Evolutionary conservation across 1,140 invertebrate genomes (phyloP).

Genomic region (Apolygus lucorum): DNA sequence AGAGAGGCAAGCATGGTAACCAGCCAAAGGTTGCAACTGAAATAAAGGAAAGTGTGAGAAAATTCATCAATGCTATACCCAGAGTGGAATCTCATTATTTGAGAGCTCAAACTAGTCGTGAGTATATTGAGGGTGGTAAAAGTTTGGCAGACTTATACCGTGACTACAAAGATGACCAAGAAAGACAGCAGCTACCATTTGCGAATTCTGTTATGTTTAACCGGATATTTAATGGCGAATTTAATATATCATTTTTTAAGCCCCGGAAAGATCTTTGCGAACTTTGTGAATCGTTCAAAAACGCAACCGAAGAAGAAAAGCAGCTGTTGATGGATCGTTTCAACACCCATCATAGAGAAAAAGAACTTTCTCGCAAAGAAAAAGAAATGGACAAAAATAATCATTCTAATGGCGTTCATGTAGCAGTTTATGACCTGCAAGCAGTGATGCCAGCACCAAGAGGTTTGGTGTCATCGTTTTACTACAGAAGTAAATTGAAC

Average conservation of each 20-base stretch:
- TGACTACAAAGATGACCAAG: conserved; percentile 25
- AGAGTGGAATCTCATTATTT: conserved; percentile 25
- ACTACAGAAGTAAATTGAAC: neutral
- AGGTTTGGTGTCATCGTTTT: conserved; percentile 9
- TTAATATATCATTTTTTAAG: conserved; percentile 32
- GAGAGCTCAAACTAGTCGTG: conserved; percentile 20
- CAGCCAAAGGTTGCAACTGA: no score
- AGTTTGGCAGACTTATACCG: conserved; percentile 21
- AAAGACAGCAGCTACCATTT: conserved; percentile 25
- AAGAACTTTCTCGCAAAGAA: neutral
- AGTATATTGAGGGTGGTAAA: conserved; percentile 29
- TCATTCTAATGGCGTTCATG: neutral
- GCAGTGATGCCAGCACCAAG: neutral
- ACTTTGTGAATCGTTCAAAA: conserved; percentile 27
- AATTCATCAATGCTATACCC: conserved; percentile 27
- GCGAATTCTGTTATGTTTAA: conserved; percentile 28
- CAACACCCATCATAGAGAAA: neutral
- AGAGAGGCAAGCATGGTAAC: no score
- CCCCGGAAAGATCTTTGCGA: conserved; percentile 34
- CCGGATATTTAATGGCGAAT: conserved; percentile 28
- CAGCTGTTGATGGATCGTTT: neutral
- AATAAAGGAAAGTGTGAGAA: conserved; percentile 4
- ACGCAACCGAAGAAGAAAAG: neutral
- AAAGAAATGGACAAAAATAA: neutral
- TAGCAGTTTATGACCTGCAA: neutral